These are phyloP conservation scores for Ovis aries DNA, from an alignment of 2,113 vertebrate species.

Conservation along the genomic window ARS-UI_Ramb_v3.0 NC_056080.1:13249001-13249500, in stretches of 20 bases:
- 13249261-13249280: slow-evolving; percentile 22
- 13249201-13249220: slow-evolving; percentile 28
- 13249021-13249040: background rate
- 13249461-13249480: background rate
- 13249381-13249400: background rate
- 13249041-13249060: slow-evolving; percentile 22
- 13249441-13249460: background rate
- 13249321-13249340: background rate
- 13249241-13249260: background rate
- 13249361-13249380: background rate
- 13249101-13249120: slow-evolving; percentile 40
- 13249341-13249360: background rate
- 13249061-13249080: slow-evolving; percentile 24
- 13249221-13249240: background rate
- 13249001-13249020: background rate
- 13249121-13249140: slow-evolving; percentile 20
- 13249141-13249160: slow-evolving; percentile 31
- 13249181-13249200: slow-evolving; percentile 15
- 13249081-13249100: slow-evolving; percentile 18
- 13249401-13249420: background rate
- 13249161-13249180: slow-evolving; percentile 24
- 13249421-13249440: background rate
- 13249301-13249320: background rate
- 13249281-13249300: background rate
- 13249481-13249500: background rate